Evolutionary conservation across 2,113 vertebrate species (phyloP).

Genomic region (Nansenia antarctica): DNA sequence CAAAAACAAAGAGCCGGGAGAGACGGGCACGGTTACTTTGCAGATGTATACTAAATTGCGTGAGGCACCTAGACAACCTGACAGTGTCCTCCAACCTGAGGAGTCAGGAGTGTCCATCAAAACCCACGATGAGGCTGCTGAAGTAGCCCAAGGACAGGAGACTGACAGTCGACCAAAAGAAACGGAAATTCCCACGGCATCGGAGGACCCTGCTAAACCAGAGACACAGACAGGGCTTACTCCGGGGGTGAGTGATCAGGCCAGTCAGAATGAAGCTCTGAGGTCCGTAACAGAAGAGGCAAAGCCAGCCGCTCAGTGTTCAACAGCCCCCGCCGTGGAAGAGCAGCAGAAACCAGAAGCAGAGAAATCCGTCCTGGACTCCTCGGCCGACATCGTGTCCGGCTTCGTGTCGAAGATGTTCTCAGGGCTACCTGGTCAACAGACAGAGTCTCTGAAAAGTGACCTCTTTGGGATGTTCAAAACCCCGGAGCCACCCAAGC

Average conservation of each 20-base stretch:
- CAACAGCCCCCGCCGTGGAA: slow-evolving; percentile 35
- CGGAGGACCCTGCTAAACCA: slow-evolving; percentile 20
- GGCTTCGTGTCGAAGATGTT: slow-evolving; percentile 86
- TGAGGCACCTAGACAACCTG: slow-evolving; percentile 21
- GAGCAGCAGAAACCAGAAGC: slow-evolving; percentile 60
- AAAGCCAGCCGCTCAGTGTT: slow-evolving; percentile 7
- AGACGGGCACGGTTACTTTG: slow-evolving; percentile 14
- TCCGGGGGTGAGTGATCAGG: slow-evolving; percentile 1
- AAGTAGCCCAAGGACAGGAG: slow-evolving; percentile 32
- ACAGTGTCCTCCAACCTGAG: not conserved
- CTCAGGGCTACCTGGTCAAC: slow-evolving; percentile 61
- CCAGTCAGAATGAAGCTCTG: slow-evolving; percentile 28
- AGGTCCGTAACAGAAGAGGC: slow-evolving; percentile 41
- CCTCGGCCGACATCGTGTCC: slow-evolving; percentile 84
- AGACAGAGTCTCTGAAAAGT: slow-evolving; percentile 73
- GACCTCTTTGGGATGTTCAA: slow-evolving; percentile 79
- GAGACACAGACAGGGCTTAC: slow-evolving; percentile 15
- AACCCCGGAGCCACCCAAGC: slow-evolving; percentile 47
- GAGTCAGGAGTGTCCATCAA: slow-evolving; percentile 15
- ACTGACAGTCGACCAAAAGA: slow-evolving; percentile 30
- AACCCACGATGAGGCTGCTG: slow-evolving; percentile 18
- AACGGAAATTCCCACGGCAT: slow-evolving; percentile 18
- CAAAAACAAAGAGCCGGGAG: slow-evolving; percentile 19
- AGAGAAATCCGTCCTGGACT: slow-evolving; percentile 76
- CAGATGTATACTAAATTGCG: slow-evolving; percentile 4